A percentile compares a stretch with the other conserved stretches of the same genome.
These are phyloP conservation scores for Prorops nasuta DNA, from an alignment of 1,140 invertebrate species.

Conservation along the genomic window DNA sequence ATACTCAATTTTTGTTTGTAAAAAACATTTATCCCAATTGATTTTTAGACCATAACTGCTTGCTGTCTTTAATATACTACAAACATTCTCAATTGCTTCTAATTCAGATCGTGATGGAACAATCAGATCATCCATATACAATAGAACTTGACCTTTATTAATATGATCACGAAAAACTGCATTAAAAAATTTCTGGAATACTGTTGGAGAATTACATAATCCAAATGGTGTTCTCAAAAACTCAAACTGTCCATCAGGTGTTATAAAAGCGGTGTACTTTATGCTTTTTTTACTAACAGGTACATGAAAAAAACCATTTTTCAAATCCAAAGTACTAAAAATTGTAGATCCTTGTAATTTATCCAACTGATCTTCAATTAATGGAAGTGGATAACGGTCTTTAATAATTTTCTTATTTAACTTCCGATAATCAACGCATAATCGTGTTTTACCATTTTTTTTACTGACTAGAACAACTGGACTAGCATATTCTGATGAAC, in stretches of 20 bases:
- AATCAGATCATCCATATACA: conserved; percentile 5
- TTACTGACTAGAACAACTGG: conserved; percentile 53
- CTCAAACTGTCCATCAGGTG: conserved; percentile 27
- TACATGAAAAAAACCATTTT: conserved; percentile 32
- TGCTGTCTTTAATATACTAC: conserved; percentile 8
- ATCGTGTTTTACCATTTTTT: conserved; percentile 39
- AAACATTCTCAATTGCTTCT: conserved; percentile 12
- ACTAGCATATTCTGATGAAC: conserved; percentile 41
- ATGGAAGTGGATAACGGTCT: conserved; percentile 9
- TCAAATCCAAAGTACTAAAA: conserved; percentile 30
- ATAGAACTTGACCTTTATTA: not conserved
- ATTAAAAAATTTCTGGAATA: conserved; percentile 18
- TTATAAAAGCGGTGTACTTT: conserved; percentile 23
- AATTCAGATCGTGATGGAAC: not conserved
- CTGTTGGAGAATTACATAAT: conserved; percentile 23
- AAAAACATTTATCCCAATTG: conserved; percentile 5
- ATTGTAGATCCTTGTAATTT: not conserved
- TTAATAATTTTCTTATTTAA: conserved; percentile 23
- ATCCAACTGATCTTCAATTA: conserved; percentile 9
- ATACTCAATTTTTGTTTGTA: no score
- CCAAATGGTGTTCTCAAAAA: conserved; percentile 32
- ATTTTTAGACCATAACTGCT: not conserved
- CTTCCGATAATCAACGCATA: conserved; percentile 41
- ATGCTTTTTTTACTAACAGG: conserved; percentile 27
- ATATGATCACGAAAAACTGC: conserved; percentile 2